These are phyloP conservation scores for Eclectus roratus DNA, from an alignment of 2,113 vertebrate genomes.

Conservation along the genomic window DNA sequence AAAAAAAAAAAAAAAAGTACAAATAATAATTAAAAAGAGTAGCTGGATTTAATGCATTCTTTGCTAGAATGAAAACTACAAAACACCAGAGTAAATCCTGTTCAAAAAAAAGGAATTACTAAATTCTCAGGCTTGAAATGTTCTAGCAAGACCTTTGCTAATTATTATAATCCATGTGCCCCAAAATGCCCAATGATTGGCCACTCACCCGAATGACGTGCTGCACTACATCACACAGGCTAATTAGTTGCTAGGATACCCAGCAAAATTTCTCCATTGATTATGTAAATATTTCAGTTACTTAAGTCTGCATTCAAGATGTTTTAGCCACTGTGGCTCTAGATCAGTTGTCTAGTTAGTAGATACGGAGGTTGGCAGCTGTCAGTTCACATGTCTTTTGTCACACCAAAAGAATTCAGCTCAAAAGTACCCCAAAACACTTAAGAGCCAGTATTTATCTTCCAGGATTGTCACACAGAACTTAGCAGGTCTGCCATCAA, in stretches of 20 bases:
- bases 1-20: not conserved
- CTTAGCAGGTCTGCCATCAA: not conserved
- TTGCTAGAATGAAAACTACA: not conserved
- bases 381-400: not conserved
- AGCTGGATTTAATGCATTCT: not conserved
- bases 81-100: not conserved
- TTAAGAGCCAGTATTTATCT: not conserved
- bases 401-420: not conserved
- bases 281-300: conserved; percentile 23
- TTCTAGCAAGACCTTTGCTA: not conserved
- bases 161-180: not conserved
- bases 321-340: not conserved
- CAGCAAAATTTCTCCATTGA: not conserved
- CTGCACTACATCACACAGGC: not conserved
- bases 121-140: not conserved
- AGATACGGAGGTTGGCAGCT: not conserved
- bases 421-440: not conserved
- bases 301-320: not conserved
- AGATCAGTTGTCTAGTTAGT: not conserved
- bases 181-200: not conserved
- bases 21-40: not conserved
- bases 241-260: conserved; percentile 47
- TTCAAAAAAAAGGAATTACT: not conserved
- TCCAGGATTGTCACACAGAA: not conserved
- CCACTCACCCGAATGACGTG: not conserved